Conservation (phyloP, 1,140 invertebrate genomes). For the Caenorhabditis tropicalis region DNA sequence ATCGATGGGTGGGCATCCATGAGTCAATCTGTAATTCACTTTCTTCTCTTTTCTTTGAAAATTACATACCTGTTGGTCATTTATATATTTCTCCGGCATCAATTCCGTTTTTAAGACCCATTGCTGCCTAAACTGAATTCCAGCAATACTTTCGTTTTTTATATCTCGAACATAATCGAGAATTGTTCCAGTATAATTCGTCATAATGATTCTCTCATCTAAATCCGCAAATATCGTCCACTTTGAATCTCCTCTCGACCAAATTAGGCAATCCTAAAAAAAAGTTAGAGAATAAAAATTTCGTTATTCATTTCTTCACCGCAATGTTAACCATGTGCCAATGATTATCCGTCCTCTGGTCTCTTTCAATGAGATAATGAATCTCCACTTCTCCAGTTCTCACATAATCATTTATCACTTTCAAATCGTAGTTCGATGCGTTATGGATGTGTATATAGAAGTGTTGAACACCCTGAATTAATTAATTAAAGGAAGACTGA, state of each 20-base stretch:
- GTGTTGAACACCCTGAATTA: neutral
- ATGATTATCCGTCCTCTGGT: neutral
- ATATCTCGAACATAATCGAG: neutral
- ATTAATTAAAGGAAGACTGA: neutral
- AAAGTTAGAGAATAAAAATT: too few relatives aligned
- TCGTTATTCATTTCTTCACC: too few relatives aligned
- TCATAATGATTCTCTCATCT: conserved; percentile 16
- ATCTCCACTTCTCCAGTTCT: neutral
- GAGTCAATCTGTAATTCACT: neutral
- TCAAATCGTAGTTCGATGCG: neutral
- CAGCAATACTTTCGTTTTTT: neutral
- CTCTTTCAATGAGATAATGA: neutral
- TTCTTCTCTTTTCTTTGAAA: too few relatives aligned
- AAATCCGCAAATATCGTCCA: neutral
- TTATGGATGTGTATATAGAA: conserved; percentile 16
- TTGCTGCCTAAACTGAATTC: neutral
- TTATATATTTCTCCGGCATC: neutral
- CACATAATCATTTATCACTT: conserved; percentile 14
- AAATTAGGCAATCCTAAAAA: conserved; percentile 4
- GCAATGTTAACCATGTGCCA: neutral
- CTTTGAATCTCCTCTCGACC: neutral
- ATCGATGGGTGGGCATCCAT: conserved; percentile 37
- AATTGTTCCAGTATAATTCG: neutral
- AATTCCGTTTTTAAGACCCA: conserved; percentile 23
- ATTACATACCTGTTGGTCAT: neutral